Conservation (phyloP, 2,888 invertebrate genomes). For the Catocala sponsa region DNA sequence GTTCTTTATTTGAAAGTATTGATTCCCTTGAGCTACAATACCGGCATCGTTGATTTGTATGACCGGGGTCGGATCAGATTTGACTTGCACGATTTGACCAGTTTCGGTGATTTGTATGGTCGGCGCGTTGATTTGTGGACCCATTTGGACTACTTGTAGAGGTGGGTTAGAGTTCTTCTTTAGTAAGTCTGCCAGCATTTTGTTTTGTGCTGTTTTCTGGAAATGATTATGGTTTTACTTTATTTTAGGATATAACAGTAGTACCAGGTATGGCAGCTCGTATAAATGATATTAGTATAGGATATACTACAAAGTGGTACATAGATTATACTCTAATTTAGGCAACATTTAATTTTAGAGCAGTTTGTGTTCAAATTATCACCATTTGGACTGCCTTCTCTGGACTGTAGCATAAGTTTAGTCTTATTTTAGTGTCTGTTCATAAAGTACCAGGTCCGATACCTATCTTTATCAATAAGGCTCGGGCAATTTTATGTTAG, state of each 20-base stretch:
- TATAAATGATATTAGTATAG: too few relatives aligned
- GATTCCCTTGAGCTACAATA: conserved; percentile 64
- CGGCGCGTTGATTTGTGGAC: conserved; percentile 77
- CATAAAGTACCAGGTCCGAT: too few relatives aligned
- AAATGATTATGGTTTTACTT: conserved; percentile 14
- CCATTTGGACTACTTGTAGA: conserved; percentile 83
- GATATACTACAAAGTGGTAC: too few relatives aligned
- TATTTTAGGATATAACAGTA: not conserved
- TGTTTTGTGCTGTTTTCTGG: conserved; percentile 88
- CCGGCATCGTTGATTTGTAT: conserved; percentile 73
- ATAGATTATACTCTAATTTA: too few relatives aligned
- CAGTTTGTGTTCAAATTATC: too few relatives aligned
- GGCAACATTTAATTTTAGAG: too few relatives aligned
- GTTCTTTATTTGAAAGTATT: conserved; percentile 81
- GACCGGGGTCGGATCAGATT: conserved; percentile 69
- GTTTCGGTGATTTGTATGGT: conserved; percentile 85
- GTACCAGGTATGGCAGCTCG: too few relatives aligned
- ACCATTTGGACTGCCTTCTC: too few relatives aligned
- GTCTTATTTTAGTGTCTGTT: too few relatives aligned
- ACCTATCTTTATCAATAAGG: too few relatives aligned
- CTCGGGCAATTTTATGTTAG: too few relatives aligned
- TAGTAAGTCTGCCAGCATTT: conserved; percentile 94
- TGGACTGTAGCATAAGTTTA: too few relatives aligned
- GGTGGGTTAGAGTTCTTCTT: conserved; percentile 91
- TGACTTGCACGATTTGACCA: conserved; percentile 83